Evolutionary conservation across 2,888 invertebrate species (phyloP).

Genomic region (Pseudeuparius sepicola): DNA sequence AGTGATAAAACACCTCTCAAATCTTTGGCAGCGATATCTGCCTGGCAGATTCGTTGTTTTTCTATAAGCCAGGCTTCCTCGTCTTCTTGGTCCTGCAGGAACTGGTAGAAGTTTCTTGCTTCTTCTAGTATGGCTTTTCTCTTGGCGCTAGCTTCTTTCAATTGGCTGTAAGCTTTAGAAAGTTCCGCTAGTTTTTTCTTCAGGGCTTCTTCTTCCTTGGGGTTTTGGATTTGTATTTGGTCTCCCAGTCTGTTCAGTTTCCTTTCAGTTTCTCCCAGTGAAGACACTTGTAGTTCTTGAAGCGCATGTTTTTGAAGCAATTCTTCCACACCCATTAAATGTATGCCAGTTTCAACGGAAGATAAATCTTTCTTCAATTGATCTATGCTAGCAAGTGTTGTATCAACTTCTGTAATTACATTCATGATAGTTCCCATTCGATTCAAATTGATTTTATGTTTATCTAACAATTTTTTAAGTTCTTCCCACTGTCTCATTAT

Average conservation of each 20-base stretch:
- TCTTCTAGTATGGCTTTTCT: conserved; percentile 82
- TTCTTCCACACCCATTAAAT: conserved; percentile 90
- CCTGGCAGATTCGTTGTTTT: conserved; percentile 85
- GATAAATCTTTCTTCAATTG: conserved; percentile 68
- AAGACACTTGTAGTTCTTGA: conserved; percentile 83
- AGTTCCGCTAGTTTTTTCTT: conserved; percentile 66
- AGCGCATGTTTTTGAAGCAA: conserved; percentile 88
- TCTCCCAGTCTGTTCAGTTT: conserved; percentile 60
- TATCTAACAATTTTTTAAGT: conserved; percentile 73
- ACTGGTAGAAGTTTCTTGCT: conserved; percentile 87
- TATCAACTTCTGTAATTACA: conserved; percentile 84
- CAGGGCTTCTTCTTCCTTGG: conserved; percentile 48
- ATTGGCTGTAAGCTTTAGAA: conserved; percentile 59
- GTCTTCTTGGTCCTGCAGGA: conserved; percentile 93
- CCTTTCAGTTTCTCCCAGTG: conserved; percentile 74
- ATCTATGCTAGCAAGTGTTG: conserved; percentile 70
- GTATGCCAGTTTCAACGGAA: conserved; percentile 85
- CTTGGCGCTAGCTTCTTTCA: conserved; percentile 60
- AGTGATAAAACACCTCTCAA: conserved; percentile 79
- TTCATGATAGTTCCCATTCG: conserved; percentile 79
- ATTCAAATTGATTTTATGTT: conserved; percentile 66
- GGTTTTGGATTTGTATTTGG: conserved; percentile 39
- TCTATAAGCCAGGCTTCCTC: conserved; percentile 96
- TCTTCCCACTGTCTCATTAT: conserved; percentile 83
- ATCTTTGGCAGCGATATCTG: conserved; percentile 91